These are phyloP conservation scores for Cotesia congregata DNA, from an alignment of 2,888 invertebrate genomes.

Conservation along the genomic window DNA sequence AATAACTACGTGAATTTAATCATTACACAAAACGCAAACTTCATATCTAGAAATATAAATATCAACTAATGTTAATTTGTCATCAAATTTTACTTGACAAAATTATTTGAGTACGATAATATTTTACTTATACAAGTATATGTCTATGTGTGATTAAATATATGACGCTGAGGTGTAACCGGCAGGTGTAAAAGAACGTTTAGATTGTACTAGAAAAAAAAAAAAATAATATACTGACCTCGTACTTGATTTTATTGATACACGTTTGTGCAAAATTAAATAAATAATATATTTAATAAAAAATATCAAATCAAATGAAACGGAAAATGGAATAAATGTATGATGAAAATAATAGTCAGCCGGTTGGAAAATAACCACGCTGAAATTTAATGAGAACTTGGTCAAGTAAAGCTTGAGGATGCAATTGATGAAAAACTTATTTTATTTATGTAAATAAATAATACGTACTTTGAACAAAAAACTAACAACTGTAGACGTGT, in stretches of 20 bases:
- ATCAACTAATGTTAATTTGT: not conserved
- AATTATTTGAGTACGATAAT: not conserved
- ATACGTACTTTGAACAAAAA: not conserved
- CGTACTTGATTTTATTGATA: not conserved
- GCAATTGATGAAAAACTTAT: not conserved
- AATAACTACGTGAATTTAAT: not conserved
- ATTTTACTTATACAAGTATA: not conserved
- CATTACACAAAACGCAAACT: not conserved
- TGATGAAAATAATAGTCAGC: not conserved
- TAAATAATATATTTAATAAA: not conserved
- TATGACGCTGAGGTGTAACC: not conserved
- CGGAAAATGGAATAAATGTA: not conserved
- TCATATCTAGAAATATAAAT: conserved; percentile 6
- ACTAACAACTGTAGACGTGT: not conserved
- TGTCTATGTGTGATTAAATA: not conserved
- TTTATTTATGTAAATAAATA: not conserved
- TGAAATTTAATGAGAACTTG: not conserved
- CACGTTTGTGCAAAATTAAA: not conserved
- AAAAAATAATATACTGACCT: conserved; percentile 6
- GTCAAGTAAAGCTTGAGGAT: not conserved
- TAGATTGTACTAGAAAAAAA: not conserved
- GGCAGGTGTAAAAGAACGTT: not conserved
- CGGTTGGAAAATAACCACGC: conserved; percentile 3
- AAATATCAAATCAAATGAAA: not conserved
- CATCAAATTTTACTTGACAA: not conserved